Percentiles rank a stretch among this genome's conserved stretches.
Conservation (phyloP, 2,797 vertebrate species). For the Leptatherina wallacei region DNA sequence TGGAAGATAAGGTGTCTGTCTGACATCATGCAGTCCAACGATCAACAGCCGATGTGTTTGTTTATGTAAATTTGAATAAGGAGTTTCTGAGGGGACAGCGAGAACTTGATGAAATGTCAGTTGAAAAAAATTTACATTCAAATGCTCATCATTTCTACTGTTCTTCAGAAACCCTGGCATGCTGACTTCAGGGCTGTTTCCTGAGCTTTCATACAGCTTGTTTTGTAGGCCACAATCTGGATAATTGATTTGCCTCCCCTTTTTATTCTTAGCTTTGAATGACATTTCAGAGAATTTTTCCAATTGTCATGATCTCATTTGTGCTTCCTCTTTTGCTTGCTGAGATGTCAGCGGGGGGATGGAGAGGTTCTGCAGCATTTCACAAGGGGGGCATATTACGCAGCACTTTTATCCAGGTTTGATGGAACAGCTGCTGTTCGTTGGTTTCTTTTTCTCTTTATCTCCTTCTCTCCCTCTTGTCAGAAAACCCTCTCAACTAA, state of each 20-base stretch:
- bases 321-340: slow-evolving; percentile 53
- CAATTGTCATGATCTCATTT: slow-evolving; percentile 82
- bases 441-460: slow-evolving; percentile 62
- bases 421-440: slow-evolving; percentile 68
- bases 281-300: slow-evolving; percentile 79
- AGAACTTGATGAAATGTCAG: slow-evolving; percentile 55
- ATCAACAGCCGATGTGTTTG: slow-evolving; percentile 40
- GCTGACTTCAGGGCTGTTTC: slow-evolving; percentile 34
- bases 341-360: slow-evolving; percentile 56
- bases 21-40: slow-evolving; percentile 32
- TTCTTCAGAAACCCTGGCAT: slow-evolving; percentile 50
- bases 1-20: slow-evolving; percentile 33
- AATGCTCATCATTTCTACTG: slow-evolving; percentile 38
- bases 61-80: slow-evolving; percentile 61
- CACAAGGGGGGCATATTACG: slow-evolving; percentile 62
- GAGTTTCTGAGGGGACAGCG: slow-evolving; percentile 43
- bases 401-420: slow-evolving; percentile 74
- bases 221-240: slow-evolving; percentile 63
- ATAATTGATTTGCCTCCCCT: slow-evolving; percentile 69
- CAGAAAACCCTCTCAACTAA: slow-evolving; percentile 68
- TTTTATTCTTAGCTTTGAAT: slow-evolving; percentile 80
- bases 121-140: slow-evolving; percentile 37
- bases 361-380: slow-evolving; percentile 44
- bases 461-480: slow-evolving; percentile 49
- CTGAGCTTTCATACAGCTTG: slow-evolving; percentile 43